A percentile compares a stretch with the other conserved stretches of the same genome.
These are phyloP conservation scores for Tetragonisca angustula DNA, from an alignment of 2,888 invertebrate genomes.

Conservation along the genomic window DNA sequence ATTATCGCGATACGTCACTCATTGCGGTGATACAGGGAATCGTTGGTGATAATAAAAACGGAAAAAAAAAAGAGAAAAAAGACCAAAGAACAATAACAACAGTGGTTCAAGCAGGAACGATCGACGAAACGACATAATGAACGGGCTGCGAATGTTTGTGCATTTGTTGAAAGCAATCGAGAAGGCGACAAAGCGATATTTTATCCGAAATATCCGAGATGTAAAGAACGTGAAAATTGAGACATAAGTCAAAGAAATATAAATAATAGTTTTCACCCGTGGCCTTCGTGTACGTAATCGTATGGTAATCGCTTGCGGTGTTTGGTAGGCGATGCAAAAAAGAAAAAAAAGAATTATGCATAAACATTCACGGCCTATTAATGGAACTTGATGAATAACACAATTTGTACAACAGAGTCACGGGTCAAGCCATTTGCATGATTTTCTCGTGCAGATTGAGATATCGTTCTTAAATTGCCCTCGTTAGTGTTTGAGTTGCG, in stretches of 20 bases:
- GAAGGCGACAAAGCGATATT: too few species aligned
- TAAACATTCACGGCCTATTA: background rate
- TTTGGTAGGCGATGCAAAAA: too few species aligned
- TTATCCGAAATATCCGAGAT: too few species aligned
- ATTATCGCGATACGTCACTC: background rate
- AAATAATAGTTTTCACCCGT: too few species aligned
- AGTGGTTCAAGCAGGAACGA: too few species aligned
- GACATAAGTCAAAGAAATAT: too few species aligned
- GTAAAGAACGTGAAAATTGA: too few species aligned
- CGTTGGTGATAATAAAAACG: background rate
- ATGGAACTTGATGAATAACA: background rate
- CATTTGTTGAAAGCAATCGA: background rate
- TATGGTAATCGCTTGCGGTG: too few species aligned
- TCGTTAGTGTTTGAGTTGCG: background rate
- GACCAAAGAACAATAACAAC: too few species aligned
- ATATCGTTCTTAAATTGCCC: constrained; percentile 5
- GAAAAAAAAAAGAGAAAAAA: background rate
- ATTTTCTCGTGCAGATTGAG: background rate
- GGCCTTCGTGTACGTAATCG: too few species aligned
- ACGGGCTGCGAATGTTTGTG: background rate
- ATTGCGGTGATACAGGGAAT: background rate
- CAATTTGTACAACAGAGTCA: background rate
- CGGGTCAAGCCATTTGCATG: background rate
- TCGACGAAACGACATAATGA: background rate
- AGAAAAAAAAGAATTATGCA: background rate